Base-by-base conservation (phyloP, 2,797 vertebrate genomes). In the Odontamblyopus lacepedii region DNA sequence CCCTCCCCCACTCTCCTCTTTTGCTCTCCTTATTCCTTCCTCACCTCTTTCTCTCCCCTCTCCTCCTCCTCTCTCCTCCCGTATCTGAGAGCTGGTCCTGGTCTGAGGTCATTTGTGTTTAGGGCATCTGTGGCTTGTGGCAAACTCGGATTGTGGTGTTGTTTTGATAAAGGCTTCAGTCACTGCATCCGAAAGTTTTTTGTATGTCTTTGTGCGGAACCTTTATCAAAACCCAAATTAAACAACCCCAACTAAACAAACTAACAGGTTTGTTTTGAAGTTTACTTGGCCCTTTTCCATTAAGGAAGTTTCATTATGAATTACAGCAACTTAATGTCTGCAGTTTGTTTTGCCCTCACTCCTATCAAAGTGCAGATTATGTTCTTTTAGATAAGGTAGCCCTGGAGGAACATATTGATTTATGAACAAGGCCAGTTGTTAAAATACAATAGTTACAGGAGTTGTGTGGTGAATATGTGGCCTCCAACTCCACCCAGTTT, bases 1-100 rank as follows among this genome's bases (percentile, higher is more conserved):
- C 30, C 4, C 30, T 4, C 30, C 30, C 30, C 4, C 30, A 30
- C 30, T 30, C 30, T 30, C 30, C 51, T 4, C 23, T 23, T 23
- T 23, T 1, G 23, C 23, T 32, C 30, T 30, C 30, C 5, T 5
- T 32, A 23, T 23, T 23, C 23, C 23, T 23, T 23, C 23, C 23
- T 23, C 23, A 23, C 23, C 23, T 30, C 30, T 30, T 30, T 30
- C 30, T 30, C 30, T 30, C 30, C 30, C 4, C 30, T 30, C 35
- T 38, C 35, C 8, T 2, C 2, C 8, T 7, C 9, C 35, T 7
- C 8, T 38, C 35, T 38, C 35, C 72, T 57, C 55, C 81, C 74
- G 44, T 48, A 73, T 73, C 81, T 84, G 74, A 80, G 70, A 65
- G 38, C 61, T 60, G 6, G 19, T 30, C 29, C 64, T 68, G 63